phyloP scores from a whole-genome alignment of 2,113 vertebrate genomes.

The Austrofundulus limnaeus region DNA sequence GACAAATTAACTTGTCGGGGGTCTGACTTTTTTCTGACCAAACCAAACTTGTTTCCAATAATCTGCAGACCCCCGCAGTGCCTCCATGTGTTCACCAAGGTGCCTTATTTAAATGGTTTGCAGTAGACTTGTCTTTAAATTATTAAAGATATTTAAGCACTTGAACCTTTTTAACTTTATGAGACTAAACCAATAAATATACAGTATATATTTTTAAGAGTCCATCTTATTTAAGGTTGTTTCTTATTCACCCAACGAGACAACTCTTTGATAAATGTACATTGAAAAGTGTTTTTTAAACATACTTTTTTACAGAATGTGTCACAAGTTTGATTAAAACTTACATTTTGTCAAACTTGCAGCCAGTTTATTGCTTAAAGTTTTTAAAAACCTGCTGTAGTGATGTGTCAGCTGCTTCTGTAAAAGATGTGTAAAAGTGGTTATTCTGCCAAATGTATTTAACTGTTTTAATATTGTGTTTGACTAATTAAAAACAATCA shows the following conservation, averaged over 20 bases:
- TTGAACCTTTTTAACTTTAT: too few relatives aligned
- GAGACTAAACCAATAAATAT: too few relatives aligned
- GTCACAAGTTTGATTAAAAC: too few relatives aligned
- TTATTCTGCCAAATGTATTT: neutral
- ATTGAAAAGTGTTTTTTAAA: too few relatives aligned
- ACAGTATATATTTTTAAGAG: too few relatives aligned
- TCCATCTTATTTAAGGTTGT: too few relatives aligned
- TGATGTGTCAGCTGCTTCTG: neutral
- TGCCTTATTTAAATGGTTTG: slow-evolving; percentile 25
- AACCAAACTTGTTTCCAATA: slow-evolving; percentile 5
- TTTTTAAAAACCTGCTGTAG: neutral
- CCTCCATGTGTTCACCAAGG: slow-evolving; percentile 35
- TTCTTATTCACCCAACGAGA: neutral
- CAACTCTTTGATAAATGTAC: neutral
- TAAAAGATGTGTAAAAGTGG: neutral
- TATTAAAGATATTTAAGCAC: neutral
- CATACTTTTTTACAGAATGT: too few relatives aligned
- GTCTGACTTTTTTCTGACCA: slow-evolving; percentile 7
- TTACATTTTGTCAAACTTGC: neutral
- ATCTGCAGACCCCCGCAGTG: slow-evolving; percentile 28
- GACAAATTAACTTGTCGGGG: neutral
- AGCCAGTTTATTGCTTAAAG: slow-evolving; percentile 3
- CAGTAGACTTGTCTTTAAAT: neutral
- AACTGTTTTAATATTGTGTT: slow-evolving; percentile 7
- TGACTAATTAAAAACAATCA: neutral